These are phyloP conservation scores for Platanista minor DNA, from an alignment of 2,113 vertebrate genomes.

Conservation along the genomic window DNA sequence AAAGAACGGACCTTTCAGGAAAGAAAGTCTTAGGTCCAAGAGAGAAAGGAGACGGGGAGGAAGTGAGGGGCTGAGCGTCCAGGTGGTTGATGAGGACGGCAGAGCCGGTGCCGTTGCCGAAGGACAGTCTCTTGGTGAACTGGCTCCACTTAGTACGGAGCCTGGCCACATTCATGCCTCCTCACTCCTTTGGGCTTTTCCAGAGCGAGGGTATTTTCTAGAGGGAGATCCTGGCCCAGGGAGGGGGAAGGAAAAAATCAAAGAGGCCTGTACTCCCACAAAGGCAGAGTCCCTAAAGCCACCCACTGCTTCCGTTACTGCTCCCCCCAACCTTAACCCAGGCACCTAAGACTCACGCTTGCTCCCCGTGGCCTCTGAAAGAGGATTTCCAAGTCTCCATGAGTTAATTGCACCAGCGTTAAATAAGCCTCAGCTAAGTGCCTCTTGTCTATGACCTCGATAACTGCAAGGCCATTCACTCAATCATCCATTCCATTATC, in stretches of 20 bases:
- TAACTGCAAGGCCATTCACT: background rate
- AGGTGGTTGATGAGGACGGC: conserved; percentile 87
- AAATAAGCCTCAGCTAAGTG: background rate
- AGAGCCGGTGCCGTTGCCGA: conserved; percentile 81
- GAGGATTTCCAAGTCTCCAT: background rate
- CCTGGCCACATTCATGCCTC: conserved; percentile 79
- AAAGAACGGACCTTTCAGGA: background rate
- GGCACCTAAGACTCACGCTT: background rate
- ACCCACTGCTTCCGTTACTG: background rate
- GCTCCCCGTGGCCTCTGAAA: background rate
- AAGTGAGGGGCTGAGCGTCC: conserved; percentile 63
- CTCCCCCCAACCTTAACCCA: background rate
- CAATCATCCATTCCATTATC: background rate
- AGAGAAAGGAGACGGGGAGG: background rate
- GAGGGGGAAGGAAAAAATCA: background rate
- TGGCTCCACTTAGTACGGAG: conserved; percentile 73
- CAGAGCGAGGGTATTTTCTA: conserved; percentile 88
- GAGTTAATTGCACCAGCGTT: background rate
- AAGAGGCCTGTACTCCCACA: background rate
- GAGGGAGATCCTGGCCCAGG: conserved; percentile 79
- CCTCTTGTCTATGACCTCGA: background rate
- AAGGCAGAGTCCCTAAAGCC: background rate
- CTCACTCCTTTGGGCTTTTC: conserved; percentile 83
- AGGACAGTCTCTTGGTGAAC: background rate
- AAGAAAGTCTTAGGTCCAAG: background rate